Evolutionary conservation across 2,113 vertebrate genomes (phyloP), one percentile per base, ranked within the genome.

Genomic region (Embiotoca jacksoni): DNA sequence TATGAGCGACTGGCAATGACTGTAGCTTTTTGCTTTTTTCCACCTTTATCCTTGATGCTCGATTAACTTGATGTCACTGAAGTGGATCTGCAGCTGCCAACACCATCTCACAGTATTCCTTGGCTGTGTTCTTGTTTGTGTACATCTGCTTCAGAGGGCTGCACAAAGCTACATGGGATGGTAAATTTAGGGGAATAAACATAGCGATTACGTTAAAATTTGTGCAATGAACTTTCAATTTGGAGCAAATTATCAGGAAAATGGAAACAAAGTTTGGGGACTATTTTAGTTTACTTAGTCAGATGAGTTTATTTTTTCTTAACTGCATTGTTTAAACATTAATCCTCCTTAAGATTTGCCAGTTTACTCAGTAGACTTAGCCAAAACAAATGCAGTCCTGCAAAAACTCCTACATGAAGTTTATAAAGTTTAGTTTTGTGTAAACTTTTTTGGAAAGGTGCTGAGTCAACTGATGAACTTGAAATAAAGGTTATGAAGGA

Each of bases 41-140:
- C 23, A 7, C 23, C 7, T 66, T 46, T 78, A 44, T 16, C 44
- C 3, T n/a, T 10, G n/a, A 30, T 57, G 6, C 53, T 33, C 41
- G 6, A 16, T 58, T 8, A 67, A 59, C 13, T 61, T 54, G 7
- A 88, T 37, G 80, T 69, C 74, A 36, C 2, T 46, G 7, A 89
- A 97, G 96, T 41, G 96, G 96, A 16, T 98, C 97, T 7, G 96
- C 96, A 16, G 96, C 94, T 80, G 96, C 96, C 36, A 97, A 96
- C 57, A 91, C 93, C 3, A 90, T 95, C 39, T 96, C 97, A 36
- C 96, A 97, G 91, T 96, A 93, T 70, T 88, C 84, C 33, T 88
- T 96, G 78, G 89, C 92, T 5, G 61, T 92, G 14, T 87, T 97
- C 23, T 94, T 98, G 14, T 91, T 94, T 78, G 71, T 94, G 0